phyloP scores from a whole-genome alignment of 1,140 invertebrate species.

The Hycleus phaleratus region DNA sequence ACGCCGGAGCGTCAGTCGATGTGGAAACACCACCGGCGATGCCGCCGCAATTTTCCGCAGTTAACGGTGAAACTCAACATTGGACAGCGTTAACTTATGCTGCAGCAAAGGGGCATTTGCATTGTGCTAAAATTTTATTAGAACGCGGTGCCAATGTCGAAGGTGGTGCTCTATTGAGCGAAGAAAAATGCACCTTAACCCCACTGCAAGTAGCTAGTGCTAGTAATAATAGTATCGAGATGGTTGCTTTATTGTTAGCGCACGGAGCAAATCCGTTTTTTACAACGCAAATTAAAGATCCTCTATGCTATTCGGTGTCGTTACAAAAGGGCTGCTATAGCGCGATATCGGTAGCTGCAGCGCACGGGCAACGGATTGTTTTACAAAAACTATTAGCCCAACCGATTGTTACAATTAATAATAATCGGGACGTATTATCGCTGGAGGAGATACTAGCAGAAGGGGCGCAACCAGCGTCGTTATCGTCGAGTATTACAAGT shows the following conservation, averaged over 20 bases:
- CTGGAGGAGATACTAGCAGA: constrained; percentile 87
- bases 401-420: constrained; percentile 56
- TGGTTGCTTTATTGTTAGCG: constrained; percentile 69
- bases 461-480: constrained; percentile 42
- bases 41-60: constrained; percentile 43
- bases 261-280: constrained; percentile 82
- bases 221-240: constrained; percentile 63
- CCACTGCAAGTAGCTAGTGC: constrained; percentile 79
- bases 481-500: constrained; percentile 32
- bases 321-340: constrained; percentile 77
- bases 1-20: constrained; percentile 51
- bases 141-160: constrained; percentile 78
- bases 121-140: constrained; percentile 57
- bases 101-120: constrained; percentile 43
- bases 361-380: constrained; percentile 70
- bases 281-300: constrained; percentile 73
- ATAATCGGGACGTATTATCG: constrained; percentile 62
- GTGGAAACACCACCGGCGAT: constrained; percentile 35
- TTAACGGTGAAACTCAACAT: constrained; percentile 65
- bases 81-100: constrained; percentile 72
- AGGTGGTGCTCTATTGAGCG: constrained; percentile 69
- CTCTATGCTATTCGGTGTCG: constrained; percentile 74
- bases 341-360: constrained; percentile 78
- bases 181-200: constrained; percentile 78
- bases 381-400: constrained; percentile 72